Conservation (phyloP, 2,888 invertebrate species). For the Lottia gigantea region DNA sequence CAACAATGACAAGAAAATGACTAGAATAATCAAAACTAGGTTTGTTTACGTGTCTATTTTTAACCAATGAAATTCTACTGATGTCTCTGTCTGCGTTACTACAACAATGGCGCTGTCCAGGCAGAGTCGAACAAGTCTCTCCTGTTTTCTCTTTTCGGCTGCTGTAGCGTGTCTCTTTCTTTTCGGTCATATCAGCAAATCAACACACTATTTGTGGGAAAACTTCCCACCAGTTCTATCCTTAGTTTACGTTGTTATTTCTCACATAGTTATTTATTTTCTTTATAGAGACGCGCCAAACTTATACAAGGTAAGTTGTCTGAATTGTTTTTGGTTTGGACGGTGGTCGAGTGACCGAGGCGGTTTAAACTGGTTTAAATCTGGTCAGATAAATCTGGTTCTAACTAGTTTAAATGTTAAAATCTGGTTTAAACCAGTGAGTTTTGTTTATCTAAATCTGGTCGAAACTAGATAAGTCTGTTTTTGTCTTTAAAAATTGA, state of each 20-base stretch:
- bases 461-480: no score
- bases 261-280: slow-evolving; percentile 34
- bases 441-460: no score
- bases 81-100: slow-evolving; percentile 12
- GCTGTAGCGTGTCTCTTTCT: slow-evolving; percentile 29
- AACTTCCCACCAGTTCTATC: slow-evolving; percentile 34
- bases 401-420: background rate
- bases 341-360: slow-evolving; percentile 8
- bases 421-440: no score
- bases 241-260: slow-evolving; percentile 31
- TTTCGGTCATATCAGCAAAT: slow-evolving; percentile 24
- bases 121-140: slow-evolving; percentile 36
- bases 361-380: background rate
- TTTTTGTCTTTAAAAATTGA: no score
- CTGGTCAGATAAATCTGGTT: no score
- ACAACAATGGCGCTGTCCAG: slow-evolving; percentile 37
- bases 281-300: slow-evolving; percentile 29
- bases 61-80: background rate
- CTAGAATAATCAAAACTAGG: background rate
- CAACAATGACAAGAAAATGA: no score
- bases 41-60: slow-evolving; percentile 3
- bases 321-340: background rate
- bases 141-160: slow-evolving; percentile 36
- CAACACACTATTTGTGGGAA: slow-evolving; percentile 31
- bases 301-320: slow-evolving; percentile 31